Evolutionary conservation across 2,797 vertebrate genomes (phyloP).

Genomic region (Oreochromis grahami): DNA sequence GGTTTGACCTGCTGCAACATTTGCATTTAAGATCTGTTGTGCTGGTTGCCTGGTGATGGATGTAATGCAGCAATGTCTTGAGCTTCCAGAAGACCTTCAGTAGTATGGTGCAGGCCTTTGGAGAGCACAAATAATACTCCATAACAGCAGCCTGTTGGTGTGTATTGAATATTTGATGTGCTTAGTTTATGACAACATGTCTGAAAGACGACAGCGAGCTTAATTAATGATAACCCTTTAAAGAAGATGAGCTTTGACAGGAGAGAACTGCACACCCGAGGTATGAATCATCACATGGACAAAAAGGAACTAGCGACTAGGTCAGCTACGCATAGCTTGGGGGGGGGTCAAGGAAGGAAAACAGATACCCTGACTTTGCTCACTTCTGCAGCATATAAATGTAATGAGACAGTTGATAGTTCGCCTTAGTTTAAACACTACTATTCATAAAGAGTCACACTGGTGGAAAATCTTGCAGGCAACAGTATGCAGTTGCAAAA

Average conservation of each 20-base stretch:
- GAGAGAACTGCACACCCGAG: not conserved
- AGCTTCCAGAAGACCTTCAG: not conserved
- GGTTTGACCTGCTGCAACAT: not conserved
- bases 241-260: constrained; percentile 36
- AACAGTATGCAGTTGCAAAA: not conserved
- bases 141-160: not conserved
- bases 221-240: constrained; percentile 28
- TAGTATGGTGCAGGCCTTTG: not conserved
- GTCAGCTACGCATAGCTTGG: not conserved
- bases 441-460: not conserved
- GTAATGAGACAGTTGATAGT: not conserved
- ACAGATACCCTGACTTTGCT: not conserved
- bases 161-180: constrained; percentile 52
- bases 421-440: not conserved
- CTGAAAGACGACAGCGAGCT: not conserved
- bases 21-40: not conserved
- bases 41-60: not conserved
- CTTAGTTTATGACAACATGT: constrained; percentile 33
- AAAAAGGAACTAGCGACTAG: not conserved
- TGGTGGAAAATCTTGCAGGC: not conserved
- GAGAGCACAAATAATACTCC: constrained; percentile 13
- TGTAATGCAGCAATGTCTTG: not conserved
- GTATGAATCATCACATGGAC: constrained; percentile 11
- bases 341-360: not conserved
- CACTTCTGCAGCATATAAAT: not conserved